These are phyloP conservation scores for Caenorhabditis briggsae DNA, from an alignment of 1,140 invertebrate genomes.

Conservation along the genomic window DNA sequence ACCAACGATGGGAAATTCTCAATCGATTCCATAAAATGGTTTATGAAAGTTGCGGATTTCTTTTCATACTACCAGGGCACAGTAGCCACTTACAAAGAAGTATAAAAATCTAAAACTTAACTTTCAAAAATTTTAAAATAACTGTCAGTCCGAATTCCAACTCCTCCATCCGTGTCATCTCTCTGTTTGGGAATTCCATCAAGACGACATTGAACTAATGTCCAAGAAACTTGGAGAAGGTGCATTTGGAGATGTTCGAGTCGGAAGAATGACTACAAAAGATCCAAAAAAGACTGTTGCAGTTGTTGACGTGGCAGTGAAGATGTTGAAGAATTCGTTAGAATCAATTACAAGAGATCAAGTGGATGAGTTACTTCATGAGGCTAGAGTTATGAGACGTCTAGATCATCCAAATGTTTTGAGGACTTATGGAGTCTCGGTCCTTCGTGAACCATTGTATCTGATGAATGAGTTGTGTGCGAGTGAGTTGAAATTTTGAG, in stretches of 20 bases:
- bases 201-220: neutral
- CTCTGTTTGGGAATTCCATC: slow-evolving; percentile 20
- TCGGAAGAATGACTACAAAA: neutral
- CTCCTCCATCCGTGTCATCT: neutral
- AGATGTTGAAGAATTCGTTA: neutral
- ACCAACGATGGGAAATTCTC: neutral
- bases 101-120: neutral
- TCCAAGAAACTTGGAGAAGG: slow-evolving; percentile 23
- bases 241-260: slow-evolving; percentile 41
- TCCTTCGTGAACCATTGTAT: slow-evolving; percentile 18
- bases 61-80: neutral
- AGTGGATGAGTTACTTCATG: slow-evolving; percentile 2
- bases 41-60: neutral
- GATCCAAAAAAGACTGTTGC: neutral
- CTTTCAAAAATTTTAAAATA: neutral
- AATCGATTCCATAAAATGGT: neutral
- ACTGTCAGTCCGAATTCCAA: slow-evolving; percentile 18
- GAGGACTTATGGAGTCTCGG: slow-evolving; percentile 4
- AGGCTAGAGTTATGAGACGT: neutral
- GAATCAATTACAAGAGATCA: slow-evolving; percentile 22
- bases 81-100: neutral
- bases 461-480: slow-evolving; percentile 13
- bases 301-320: slow-evolving; percentile 12
- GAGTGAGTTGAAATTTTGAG: neutral
- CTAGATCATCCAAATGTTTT: slow-evolving; percentile 27